These are phyloP conservation scores for Ferdinandea cuprea DNA, from an alignment of 2,888 invertebrate genomes.

Conservation along the genomic window DNA sequence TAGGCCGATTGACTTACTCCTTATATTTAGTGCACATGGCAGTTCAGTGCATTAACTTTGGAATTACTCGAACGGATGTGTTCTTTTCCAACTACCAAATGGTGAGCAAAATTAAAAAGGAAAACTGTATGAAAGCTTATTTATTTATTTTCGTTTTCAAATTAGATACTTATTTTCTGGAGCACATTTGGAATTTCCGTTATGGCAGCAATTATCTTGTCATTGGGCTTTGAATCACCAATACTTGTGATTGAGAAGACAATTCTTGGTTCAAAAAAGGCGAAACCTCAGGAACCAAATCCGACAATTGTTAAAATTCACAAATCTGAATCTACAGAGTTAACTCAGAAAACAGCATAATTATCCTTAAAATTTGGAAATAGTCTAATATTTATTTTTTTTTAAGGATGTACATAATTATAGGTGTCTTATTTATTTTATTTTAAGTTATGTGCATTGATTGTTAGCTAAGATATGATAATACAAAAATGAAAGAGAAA, in stretches of 20 bases:
- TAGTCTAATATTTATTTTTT: too few species aligned
- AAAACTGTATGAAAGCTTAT: neutral
- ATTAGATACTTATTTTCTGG: slow-evolving; percentile 63
- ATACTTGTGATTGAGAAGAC: slow-evolving; percentile 58
- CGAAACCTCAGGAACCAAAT: too few species aligned
- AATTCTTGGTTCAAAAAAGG: neutral
- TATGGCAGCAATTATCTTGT: slow-evolving; percentile 48
- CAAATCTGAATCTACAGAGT: too few species aligned
- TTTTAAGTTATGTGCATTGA: too few species aligned
- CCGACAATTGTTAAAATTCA: too few species aligned
- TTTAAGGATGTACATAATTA: too few species aligned
- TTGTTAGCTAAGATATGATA: too few species aligned
- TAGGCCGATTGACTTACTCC: neutral
- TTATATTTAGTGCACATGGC: neutral
- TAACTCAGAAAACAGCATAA: too few species aligned
- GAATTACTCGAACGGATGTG: slow-evolving; percentile 67
- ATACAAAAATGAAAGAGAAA: too few species aligned
- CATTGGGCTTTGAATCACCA: slow-evolving; percentile 72
- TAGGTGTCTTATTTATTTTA: too few species aligned
- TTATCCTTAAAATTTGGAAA: too few species aligned
- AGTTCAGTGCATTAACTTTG: slow-evolving; percentile 72
- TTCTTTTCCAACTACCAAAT: slow-evolving; percentile 75
- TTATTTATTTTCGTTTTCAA: neutral
- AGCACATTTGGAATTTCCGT: slow-evolving; percentile 59
- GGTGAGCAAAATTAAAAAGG: neutral